Conservation (phyloP, 2,113 vertebrate genomes). For the Eulacestoma nigropectus region DNA sequence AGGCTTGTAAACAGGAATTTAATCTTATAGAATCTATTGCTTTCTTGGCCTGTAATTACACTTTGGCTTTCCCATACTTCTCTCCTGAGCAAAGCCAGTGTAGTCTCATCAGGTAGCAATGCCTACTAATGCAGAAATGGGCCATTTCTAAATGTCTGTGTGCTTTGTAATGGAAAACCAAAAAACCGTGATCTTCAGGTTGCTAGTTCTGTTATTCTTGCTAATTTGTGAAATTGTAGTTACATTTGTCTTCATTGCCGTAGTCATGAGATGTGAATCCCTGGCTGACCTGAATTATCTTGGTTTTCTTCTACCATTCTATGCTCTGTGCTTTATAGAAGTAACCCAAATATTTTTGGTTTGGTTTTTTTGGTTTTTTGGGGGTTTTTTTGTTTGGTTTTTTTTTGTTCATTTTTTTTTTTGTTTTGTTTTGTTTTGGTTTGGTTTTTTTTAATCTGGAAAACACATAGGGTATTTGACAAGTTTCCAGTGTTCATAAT, state of each 20-base stretch:
- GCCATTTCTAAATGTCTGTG: neutral
- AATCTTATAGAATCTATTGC: neutral
- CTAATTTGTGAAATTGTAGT: neutral
- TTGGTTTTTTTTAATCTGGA: neutral
- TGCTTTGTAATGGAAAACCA: neutral
- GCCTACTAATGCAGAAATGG: neutral
- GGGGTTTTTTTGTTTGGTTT: no score
- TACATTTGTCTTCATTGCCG: neutral
- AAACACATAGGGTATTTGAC: neutral
- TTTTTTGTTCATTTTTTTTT: neutral
- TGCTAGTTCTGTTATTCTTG: neutral
- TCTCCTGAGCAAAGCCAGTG: neutral
- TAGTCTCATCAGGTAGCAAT: neutral
- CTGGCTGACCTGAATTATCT: neutral
- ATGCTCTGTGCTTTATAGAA: neutral
- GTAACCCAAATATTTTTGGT: neutral
- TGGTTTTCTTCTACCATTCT: neutral
- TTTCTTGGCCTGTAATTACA: neutral
- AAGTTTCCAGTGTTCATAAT: neutral
- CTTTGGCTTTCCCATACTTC: neutral
- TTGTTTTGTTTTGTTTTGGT: no score
- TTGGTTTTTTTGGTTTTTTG: neutral
- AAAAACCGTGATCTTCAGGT: neutral
- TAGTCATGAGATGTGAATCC: neutral
- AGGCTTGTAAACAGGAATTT: neutral